Evolutionary conservation across 2,888 invertebrate genomes (phyloP).

Genomic region (Nomada hirtipes): DNA sequence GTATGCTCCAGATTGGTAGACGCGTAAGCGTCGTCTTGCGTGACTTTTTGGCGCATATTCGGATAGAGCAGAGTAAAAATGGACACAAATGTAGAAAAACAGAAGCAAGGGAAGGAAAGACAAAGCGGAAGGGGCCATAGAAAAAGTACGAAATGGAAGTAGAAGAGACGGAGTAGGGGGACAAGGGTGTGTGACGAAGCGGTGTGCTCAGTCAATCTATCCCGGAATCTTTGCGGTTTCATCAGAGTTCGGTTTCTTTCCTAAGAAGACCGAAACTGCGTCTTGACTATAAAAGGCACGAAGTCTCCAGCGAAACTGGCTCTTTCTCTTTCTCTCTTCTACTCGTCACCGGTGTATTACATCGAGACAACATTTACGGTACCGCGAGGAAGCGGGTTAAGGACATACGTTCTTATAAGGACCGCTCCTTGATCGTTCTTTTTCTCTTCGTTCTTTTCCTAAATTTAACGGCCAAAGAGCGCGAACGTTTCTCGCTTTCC

Average conservation of each 20-base stretch:
- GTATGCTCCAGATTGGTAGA: background rate
- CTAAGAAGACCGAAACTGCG: constrained; percentile 55
- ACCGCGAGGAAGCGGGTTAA: constrained; percentile 82
- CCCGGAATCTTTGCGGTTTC: constrained; percentile 62
- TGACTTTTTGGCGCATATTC: constrained; percentile 11
- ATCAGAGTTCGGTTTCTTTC: constrained; percentile 64
- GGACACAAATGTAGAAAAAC: background rate
- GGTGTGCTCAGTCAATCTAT: constrained; percentile 32
- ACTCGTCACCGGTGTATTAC: constrained; percentile 43
- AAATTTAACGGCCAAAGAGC: constrained; percentile 25
- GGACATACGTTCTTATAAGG: constrained; percentile 83
- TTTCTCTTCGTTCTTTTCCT: constrained; percentile 58
- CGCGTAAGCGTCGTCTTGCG: background rate
- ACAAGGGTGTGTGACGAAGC: constrained; percentile 28
- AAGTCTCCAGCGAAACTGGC: constrained; percentile 53
- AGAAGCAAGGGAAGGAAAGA: background rate
- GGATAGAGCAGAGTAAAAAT: background rate
- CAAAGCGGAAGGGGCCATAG: background rate
- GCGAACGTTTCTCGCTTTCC: background rate
- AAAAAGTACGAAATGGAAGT: background rate
- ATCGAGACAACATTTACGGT: constrained; percentile 63
- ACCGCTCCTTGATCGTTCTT: constrained; percentile 76
- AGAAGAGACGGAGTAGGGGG: background rate
- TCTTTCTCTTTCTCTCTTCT: constrained; percentile 50
- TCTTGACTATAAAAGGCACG: constrained; percentile 80